A percentile compares a stretch with the other conserved stretches of the same genome.
Conservation (phyloP, 2,888 invertebrate genomes). For the Eilema griseolum region DNA sequence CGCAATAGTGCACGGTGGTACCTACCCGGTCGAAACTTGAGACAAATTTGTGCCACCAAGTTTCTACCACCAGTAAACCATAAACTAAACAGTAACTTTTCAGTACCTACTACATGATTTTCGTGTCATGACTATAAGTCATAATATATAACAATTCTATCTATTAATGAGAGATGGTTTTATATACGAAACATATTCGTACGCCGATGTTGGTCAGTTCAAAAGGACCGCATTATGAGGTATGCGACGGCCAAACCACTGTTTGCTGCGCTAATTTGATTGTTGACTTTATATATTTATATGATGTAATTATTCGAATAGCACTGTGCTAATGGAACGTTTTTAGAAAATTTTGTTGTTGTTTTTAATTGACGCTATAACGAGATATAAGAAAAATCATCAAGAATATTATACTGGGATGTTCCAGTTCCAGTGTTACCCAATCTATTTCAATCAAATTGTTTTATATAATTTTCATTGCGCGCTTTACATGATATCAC, state of each 20-base stretch:
- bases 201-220: constrained; percentile 25
- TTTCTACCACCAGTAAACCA: too few relatives aligned
- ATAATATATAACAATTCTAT: constrained; percentile 17
- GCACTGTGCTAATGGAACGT: constrained; percentile 1
- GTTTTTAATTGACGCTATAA: too few relatives aligned
- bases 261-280: constrained; percentile 47
- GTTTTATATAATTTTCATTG: too few relatives aligned
- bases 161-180: constrained; percentile 10
- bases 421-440: too few relatives aligned
- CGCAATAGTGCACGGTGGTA: too few relatives aligned
- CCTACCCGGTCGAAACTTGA: too few relatives aligned
- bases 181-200: constrained; percentile 26
- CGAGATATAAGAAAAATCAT: too few relatives aligned
- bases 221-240: constrained; percentile 54
- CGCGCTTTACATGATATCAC: too few relatives aligned
- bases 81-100: not conserved
- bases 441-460: too few relatives aligned
- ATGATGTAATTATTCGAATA: constrained; percentile 37
- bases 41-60: too few relatives aligned
- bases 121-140: constrained; percentile 1
- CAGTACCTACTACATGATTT: not conserved
- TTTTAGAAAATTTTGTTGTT: not conserved
- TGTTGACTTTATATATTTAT: constrained; percentile 33
- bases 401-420: too few relatives aligned
- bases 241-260: constrained; percentile 36